Base-by-base conservation (phyloP, 2,113 vertebrate species). In the Calonectris borealis region DNA sequence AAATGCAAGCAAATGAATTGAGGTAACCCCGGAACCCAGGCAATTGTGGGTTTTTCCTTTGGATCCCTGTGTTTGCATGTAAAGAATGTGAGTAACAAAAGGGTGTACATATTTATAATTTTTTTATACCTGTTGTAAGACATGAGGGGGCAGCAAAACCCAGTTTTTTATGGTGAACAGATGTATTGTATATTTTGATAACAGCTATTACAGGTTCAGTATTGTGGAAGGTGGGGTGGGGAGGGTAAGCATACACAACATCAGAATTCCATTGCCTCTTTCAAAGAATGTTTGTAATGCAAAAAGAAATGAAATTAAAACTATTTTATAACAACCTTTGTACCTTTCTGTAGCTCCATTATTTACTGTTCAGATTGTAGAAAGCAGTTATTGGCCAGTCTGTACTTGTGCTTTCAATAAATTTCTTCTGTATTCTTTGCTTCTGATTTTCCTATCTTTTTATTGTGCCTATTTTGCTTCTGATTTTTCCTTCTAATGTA, bases 161-260 rank as follows among this genome's bases (percentile, higher is more conserved):
- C 91, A 80, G 79, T 96, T 98, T 96, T 98, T 98, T 97, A 98
- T 83, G 97, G 97, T 87, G 97, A 98, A 93, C 97, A 98, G 97
- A 98, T 98, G 98, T 97, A 98, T 96, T 98, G 97, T 98, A 98
- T 98, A 98, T 98, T 98, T 98, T 98, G 98, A 98, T 98, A 98
- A 93, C 97, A 96, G 97, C 98, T 90, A 90, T 97, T 96, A 96
- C 97, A 98, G 98, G 98, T 97, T 97, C 98, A 98, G 98, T 98
- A 98, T 98, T 98, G 98, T 86, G 89, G 94, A 95, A 90, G 81
- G 96, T 86, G 96, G 95, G 92, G 97, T 94, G 89, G 93, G 93
- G 88, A 84, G 96, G 89, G 96, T 88, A 90, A 95, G 73, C 85
- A 72, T 94, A 88, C 89, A 91, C 79, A 87, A 93, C 97, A 96